Evolutionary conservation across 2,888 invertebrate genomes (phyloP).

Genomic region (Parnassius smintheus): DNA sequence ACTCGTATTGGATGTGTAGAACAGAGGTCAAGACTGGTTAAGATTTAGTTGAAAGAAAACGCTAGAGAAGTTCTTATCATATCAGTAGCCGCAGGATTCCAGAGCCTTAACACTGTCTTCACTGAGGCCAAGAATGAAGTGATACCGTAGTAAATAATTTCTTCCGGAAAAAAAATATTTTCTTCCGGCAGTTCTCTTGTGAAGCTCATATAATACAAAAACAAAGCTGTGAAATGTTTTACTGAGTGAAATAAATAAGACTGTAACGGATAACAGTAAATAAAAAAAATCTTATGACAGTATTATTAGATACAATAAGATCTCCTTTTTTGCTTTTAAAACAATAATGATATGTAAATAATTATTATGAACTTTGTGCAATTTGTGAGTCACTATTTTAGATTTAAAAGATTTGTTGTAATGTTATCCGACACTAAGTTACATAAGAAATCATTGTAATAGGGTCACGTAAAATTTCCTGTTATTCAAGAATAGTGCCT

Average conservation of each 20-base stretch:
- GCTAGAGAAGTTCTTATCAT: constrained; percentile 64
- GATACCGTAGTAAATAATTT: constrained; percentile 36
- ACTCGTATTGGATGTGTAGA: constrained; percentile 39
- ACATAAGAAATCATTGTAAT: constrained; percentile 29
- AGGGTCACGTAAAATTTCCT: constrained; percentile 36
- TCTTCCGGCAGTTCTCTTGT: constrained; percentile 30
- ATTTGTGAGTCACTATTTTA: neutral
- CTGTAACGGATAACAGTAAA: constrained; percentile 41
- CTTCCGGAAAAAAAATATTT: constrained; percentile 29
- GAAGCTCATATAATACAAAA: constrained; percentile 35
- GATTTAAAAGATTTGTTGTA: neutral
- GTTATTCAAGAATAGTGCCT: constrained; percentile 74
- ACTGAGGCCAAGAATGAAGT: constrained; percentile 59
- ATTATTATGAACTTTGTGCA: neutral
- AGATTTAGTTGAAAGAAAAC: constrained; percentile 57
- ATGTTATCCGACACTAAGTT: constrained; percentile 19
- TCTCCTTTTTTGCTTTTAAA: constrained; percentile 29
- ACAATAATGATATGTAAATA: neutral
- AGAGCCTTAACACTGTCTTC: constrained; percentile 52
- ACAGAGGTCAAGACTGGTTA: constrained; percentile 72
- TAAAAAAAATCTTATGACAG: constrained; percentile 39
- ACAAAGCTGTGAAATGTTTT: constrained; percentile 58
- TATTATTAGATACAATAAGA: constrained; percentile 41
- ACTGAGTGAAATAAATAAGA: constrained; percentile 56
- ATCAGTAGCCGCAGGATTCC: constrained; percentile 64